Evolutionary conservation across 2,113 vertebrate species (phyloP).

Genomic region (Pterocles burchelli): DNA sequence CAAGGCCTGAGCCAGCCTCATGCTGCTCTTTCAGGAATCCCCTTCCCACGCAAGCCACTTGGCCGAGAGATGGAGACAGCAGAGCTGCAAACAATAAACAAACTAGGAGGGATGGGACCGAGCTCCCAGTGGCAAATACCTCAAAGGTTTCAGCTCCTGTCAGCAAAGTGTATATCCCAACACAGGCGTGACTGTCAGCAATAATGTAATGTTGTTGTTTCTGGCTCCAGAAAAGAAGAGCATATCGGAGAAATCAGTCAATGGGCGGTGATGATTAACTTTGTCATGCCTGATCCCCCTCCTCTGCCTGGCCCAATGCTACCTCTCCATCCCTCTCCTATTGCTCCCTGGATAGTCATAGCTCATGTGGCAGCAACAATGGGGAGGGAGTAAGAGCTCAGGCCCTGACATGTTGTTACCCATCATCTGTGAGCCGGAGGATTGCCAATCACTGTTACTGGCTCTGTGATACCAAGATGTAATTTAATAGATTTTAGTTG

Average conservation of each 20-base stretch:
- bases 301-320: not conserved
- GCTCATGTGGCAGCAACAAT: not conserved
- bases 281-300: not conserved
- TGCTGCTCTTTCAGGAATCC: not conserved
- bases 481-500: not conserved
- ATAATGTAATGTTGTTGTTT: not conserved
- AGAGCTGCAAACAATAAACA: constrained; percentile 15
- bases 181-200: not conserved
- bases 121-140: not conserved
- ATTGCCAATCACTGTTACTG: not conserved
- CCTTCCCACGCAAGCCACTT: constrained; percentile 30
- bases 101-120: not conserved
- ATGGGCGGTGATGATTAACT: not conserved
- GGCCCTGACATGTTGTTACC: not conserved
- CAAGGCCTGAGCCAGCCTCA: not conserved
- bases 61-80: not conserved
- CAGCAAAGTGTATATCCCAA: constrained; percentile 1
- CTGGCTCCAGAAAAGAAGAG: not conserved
- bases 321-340: not conserved
- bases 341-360: not conserved
- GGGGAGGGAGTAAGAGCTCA: not conserved
- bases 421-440: not conserved
- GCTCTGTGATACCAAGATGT: not conserved
- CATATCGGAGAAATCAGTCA: not conserved
- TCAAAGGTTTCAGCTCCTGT: constrained; percentile 7